Evolutionary conservation across 2,797 vertebrate species (phyloP).

Genomic region (Presbytis comata): DNA sequence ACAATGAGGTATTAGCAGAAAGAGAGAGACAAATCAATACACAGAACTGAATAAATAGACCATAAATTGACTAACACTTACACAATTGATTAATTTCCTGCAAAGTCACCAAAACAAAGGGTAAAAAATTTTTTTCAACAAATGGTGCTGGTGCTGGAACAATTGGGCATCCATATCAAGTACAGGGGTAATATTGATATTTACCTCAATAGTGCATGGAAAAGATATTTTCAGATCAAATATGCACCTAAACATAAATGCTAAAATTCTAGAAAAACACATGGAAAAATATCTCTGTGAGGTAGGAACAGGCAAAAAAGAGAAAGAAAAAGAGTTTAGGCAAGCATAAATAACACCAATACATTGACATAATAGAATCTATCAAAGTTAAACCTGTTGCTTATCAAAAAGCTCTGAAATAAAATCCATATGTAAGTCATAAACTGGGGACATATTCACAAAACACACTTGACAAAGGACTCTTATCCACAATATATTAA

Average conservation of each 20-base stretch:
- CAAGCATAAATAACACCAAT: neutral
- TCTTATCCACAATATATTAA: neutral
- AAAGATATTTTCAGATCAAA: constrained; percentile 17
- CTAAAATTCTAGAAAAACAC: neutral
- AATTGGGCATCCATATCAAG: neutral
- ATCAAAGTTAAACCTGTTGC: neutral
- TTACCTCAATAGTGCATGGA: neutral
- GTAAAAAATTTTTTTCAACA: neutral
- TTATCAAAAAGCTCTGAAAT: neutral
- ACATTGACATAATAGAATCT: neutral
- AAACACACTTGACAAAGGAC: neutral
- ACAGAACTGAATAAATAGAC: neutral
- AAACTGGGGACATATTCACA: neutral
- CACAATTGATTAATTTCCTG: neutral
- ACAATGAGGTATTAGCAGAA: neutral
- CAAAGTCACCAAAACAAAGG: neutral
- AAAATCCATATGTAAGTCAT: neutral
- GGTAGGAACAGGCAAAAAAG: neutral
- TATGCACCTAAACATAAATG: neutral
- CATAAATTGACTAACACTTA: neutral
- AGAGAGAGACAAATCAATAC: neutral
- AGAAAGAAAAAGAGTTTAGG: neutral
- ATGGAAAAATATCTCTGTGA: neutral
- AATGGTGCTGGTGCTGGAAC: neutral
- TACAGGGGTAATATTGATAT: neutral